These are phyloP conservation scores for Ctenosaura bakeri DNA, from an alignment of 2,797 vertebrate species.

Conservation along the genomic window DNA sequence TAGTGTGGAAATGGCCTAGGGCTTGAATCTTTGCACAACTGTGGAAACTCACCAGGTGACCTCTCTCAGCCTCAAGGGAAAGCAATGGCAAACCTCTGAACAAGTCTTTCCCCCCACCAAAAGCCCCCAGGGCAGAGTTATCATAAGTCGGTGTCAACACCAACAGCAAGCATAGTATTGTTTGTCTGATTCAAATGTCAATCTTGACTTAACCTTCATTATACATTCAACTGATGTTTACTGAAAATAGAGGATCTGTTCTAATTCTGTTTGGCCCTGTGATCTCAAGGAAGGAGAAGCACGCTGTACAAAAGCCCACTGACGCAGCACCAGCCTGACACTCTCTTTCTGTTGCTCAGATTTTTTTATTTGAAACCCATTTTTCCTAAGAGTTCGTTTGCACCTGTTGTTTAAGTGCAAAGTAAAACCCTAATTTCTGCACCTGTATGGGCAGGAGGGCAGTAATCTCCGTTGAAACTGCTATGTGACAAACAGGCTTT, in stretches of 20 bases:
- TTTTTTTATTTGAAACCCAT: conserved; percentile 42
- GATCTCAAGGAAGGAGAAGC: not conserved
- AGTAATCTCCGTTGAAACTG: conserved; percentile 34
- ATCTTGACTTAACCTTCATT: not conserved
- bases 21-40: too few species aligned
- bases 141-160: too few species aligned
- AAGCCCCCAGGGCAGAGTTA: too few species aligned
- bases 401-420: conserved; percentile 49
- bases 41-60: too few species aligned
- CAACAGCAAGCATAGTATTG: not conserved
- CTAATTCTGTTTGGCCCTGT: not conserved
- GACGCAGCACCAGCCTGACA: not conserved
- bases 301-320: too few species aligned
- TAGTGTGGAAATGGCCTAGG: too few species aligned
- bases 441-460: conserved; percentile 26
- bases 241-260: not conserved
- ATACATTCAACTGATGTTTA: not conserved
- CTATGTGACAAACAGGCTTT: conserved; percentile 43
- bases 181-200: not conserved
- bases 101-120: too few species aligned
- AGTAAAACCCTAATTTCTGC: conserved; percentile 38
- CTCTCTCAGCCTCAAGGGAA: too few species aligned
- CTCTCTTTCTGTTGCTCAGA: not conserved
- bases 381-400: conserved; percentile 39
- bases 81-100: too few species aligned